phyloP scores from a whole-genome alignment of 2,888 invertebrate species.

The Bimastos eiseni region DNA sequence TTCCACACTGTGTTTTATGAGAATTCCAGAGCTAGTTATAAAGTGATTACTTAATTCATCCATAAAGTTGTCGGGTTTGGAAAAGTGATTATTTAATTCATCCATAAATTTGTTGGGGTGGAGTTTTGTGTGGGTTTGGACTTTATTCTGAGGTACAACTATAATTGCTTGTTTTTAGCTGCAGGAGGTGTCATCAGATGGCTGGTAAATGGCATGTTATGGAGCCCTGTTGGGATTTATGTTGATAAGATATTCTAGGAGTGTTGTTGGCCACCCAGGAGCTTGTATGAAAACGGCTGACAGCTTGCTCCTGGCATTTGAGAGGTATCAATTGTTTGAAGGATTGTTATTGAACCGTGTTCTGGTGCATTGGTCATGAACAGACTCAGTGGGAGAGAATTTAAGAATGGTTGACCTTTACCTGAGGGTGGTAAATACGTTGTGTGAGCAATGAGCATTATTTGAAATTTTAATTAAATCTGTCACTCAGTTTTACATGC shows the following conservation, averaged over 20 bases:
- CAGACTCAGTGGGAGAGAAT: neutral
- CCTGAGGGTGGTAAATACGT: neutral
- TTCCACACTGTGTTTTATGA: neutral
- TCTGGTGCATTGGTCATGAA: neutral
- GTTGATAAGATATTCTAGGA: conserved; percentile 13
- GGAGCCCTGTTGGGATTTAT: neutral
- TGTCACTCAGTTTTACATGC: neutral
- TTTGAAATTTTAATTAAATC: neutral
- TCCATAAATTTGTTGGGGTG: neutral
- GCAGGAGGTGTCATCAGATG: conserved; percentile 3
- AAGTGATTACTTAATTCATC: neutral
- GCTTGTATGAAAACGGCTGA: neutral
- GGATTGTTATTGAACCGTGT: neutral
- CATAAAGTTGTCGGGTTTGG: neutral
- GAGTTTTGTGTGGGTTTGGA: neutral
- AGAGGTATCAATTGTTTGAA: neutral
- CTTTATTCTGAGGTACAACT: neutral
- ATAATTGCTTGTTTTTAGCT: neutral
- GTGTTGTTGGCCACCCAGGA: neutral
- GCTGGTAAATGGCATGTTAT: neutral
- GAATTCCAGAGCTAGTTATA: conserved; percentile 13
- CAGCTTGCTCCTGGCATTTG: neutral
- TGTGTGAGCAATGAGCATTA: neutral
- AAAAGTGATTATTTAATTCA: neutral
- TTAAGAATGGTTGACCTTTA: neutral